Percentiles rank a stretch among this genome's conserved stretches.
phyloP scores from a whole-genome alignment of 1,140 invertebrate species.

The Lepidurus couesii region DNA sequence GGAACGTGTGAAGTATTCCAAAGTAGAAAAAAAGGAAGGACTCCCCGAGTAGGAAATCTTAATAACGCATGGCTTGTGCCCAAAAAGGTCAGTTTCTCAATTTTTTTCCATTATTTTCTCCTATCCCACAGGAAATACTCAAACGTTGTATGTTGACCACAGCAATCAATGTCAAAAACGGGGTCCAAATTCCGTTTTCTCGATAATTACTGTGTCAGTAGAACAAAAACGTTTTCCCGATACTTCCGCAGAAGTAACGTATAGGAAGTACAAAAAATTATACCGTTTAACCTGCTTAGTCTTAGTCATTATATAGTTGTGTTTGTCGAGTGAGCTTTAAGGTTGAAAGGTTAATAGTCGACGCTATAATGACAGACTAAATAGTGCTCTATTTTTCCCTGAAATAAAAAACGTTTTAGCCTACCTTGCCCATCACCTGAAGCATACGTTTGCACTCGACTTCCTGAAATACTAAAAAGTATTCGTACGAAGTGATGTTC shows the following conservation, averaged over 20 bases:
- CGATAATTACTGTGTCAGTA: background rate
- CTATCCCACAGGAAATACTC: background rate
- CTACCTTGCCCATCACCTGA: background rate
- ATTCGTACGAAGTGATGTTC: too few relatives aligned
- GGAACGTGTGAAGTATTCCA: background rate
- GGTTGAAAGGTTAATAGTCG: too few relatives aligned
- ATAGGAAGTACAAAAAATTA: too few relatives aligned
- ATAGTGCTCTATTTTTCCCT: too few relatives aligned
- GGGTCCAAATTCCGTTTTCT: too few relatives aligned
- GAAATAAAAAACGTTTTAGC: slow-evolving; percentile 31
- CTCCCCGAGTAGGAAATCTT: background rate
- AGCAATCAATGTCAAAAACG: background rate
- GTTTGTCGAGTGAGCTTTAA: too few relatives aligned
- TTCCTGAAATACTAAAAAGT: too few relatives aligned
- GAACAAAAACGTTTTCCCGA: too few relatives aligned
- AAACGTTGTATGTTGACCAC: background rate
- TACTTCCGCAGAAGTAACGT: too few relatives aligned
- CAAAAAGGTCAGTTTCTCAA: background rate
- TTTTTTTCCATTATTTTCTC: background rate
- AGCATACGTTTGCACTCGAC: background rate
- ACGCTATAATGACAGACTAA: too few relatives aligned
- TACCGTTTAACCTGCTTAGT: too few relatives aligned
- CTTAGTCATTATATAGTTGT: too few relatives aligned
- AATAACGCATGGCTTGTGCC: background rate
- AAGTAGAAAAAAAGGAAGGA: background rate